Percentiles rank a stretch among this genome's conserved stretches.
phyloP scores from a whole-genome alignment of 2,113 vertebrate genomes.

The Entelurus aequoreus region DNA sequence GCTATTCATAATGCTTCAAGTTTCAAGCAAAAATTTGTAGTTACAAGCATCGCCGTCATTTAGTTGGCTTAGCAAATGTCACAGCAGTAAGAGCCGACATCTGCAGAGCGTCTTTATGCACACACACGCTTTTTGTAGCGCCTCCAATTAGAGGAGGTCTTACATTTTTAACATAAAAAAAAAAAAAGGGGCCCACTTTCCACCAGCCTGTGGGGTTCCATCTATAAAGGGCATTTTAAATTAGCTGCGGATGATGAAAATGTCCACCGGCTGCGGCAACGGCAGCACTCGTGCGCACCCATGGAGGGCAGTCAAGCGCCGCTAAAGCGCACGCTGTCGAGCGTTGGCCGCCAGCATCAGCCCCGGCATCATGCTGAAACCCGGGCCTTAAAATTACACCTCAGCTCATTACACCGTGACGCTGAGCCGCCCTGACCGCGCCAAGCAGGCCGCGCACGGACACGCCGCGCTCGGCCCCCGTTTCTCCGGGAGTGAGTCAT shows the following conservation, averaged over 20 bases:
- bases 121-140: neutral
- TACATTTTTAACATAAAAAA: conserved; percentile 35
- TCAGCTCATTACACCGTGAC: conserved; percentile 40
- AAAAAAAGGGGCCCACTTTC: conserved; percentile 25
- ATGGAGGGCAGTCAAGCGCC: conserved; percentile 68
- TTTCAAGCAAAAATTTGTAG: too few relatives aligned
- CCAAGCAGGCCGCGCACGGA: conserved; percentile 6
- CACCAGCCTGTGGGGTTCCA: conserved; percentile 39
- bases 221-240: conserved; percentile 65
- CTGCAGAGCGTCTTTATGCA: neutral
- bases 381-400: conserved; percentile 31
- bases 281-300: conserved; percentile 32
- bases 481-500: conserved; percentile 55
- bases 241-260: conserved; percentile 57
- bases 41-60: too few relatives aligned
- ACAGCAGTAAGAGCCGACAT: too few relatives aligned
- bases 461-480: conserved; percentile 38
- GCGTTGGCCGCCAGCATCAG: conserved; percentile 21
- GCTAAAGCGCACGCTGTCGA: conserved; percentile 26
- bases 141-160: conserved; percentile 5
- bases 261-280: conserved; percentile 46
- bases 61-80: too few relatives aligned
- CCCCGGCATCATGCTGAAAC: conserved; percentile 15
- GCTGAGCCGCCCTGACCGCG: conserved; percentile 32
- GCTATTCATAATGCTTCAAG: too few relatives aligned